These are phyloP conservation scores for Platycheirus albimanus DNA, from an alignment of 2,888 invertebrate species.

Conservation along the genomic window DNA sequence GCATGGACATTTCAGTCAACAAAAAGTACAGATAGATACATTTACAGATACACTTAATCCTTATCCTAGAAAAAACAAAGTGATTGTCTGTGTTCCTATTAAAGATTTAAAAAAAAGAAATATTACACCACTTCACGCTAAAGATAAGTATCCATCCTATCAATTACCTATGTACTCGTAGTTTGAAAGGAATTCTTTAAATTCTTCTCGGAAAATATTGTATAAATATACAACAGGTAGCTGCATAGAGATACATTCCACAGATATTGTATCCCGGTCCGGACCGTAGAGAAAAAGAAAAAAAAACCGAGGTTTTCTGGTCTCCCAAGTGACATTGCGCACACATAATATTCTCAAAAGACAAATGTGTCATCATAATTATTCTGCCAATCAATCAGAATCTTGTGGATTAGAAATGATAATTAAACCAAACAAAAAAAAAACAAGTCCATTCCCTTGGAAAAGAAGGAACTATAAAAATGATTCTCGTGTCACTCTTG, in stretches of 20 bases:
- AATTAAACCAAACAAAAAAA: slow-evolving; percentile 1
- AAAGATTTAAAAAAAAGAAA: slow-evolving; percentile 24
- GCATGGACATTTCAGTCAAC: no score
- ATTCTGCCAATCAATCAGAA: slow-evolving; percentile 65
- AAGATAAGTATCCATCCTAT: slow-evolving; percentile 52
- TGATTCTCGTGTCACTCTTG: slow-evolving; percentile 33
- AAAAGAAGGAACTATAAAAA: slow-evolving; percentile 3
- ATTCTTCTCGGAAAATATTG: no score
- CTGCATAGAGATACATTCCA: neutral
- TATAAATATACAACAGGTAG: slow-evolving; percentile 10
- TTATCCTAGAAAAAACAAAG: no score
- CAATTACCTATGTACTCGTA: no score
- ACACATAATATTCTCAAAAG: slow-evolving; percentile 27
- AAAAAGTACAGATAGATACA: no score
- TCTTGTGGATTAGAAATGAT: slow-evolving; percentile 5
- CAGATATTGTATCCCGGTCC: slow-evolving; percentile 16
- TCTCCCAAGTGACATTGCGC: slow-evolving; percentile 26
- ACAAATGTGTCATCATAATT: slow-evolving; percentile 61
- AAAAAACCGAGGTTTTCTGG: neutral
- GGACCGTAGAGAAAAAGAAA: neutral
- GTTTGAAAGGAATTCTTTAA: slow-evolving; percentile 45
- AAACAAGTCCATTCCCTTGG: slow-evolving; percentile 3
- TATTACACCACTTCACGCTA: slow-evolving; percentile 58
- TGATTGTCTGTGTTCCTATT: neutral
- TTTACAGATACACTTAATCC: no score